Evolutionary conservation across 2,113 vertebrate genomes (phyloP).

Genomic region (Aptenodytes patagonicus): DNA sequence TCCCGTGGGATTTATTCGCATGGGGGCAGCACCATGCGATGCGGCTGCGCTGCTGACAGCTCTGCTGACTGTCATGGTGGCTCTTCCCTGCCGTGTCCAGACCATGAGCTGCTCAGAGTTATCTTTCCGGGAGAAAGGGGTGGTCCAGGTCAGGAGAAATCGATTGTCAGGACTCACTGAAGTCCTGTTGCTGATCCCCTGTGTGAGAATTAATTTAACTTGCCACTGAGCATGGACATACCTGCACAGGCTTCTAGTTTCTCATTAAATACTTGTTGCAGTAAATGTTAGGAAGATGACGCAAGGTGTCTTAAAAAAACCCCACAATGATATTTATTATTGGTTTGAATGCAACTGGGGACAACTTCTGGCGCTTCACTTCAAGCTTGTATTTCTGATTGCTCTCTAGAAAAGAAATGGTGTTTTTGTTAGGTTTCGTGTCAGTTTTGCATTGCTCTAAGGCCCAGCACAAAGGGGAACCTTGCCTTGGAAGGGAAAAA

Average conservation of each 20-base stretch:
- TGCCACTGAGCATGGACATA: background rate
- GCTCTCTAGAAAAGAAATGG: background rate
- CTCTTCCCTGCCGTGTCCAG: background rate
- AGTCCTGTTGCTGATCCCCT: background rate
- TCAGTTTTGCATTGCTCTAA: background rate
- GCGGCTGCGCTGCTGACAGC: background rate
- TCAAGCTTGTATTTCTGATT: background rate
- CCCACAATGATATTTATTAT: no score
- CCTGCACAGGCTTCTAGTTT: background rate
- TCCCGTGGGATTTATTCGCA: background rate
- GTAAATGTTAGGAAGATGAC: background rate
- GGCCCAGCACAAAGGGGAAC: background rate
- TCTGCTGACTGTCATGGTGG: background rate
- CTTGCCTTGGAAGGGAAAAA: no score
- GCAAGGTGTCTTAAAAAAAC: background rate
- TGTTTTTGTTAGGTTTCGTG: background rate
- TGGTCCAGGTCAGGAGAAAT: background rate
- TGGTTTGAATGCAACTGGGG: no score
- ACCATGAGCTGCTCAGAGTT: background rate
- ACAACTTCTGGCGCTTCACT: background rate
- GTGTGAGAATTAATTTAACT: background rate
- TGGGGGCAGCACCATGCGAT: fast-evolving
- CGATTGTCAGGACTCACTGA: fast-evolving
- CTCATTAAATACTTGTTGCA: background rate
- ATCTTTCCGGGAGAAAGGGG: background rate